Percentiles rank a stretch among this genome's conserved stretches.
Conservation (phyloP, 2,797 vertebrate species). For the Rhinichthys osculus region DNA sequence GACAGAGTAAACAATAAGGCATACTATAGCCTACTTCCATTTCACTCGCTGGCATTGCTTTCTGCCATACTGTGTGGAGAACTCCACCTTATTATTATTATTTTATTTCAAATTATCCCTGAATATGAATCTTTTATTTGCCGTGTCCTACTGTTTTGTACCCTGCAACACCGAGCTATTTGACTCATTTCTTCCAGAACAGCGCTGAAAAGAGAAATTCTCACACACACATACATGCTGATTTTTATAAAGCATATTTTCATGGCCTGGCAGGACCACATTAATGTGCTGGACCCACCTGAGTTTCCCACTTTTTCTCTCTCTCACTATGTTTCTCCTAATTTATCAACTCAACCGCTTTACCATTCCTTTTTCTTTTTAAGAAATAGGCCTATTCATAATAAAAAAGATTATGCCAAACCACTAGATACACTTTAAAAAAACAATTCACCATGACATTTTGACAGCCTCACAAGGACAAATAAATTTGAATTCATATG, state of each 20-base stretch:
- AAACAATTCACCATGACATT: constrained; percentile 16
- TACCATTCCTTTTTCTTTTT: not conserved
- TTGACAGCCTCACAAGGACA: not conserved
- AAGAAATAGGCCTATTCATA: not conserved
- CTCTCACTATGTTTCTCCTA: not conserved
- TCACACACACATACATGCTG: not conserved
- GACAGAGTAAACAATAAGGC: constrained; percentile 30
- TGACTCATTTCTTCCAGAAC: constrained; percentile 1
- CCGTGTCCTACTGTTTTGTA: not conserved
- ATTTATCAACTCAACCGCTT: not conserved
- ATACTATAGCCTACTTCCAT: constrained; percentile 5
- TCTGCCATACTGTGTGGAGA: constrained; percentile 9
- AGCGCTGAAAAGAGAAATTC: not conserved
- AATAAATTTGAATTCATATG: too few species aligned
- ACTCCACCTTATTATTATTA: constrained; percentile 38
- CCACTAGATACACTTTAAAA: too few species aligned
- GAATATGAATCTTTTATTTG: constrained; percentile 44
- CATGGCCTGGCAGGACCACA: not conserved
- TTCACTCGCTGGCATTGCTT: constrained; percentile 2
- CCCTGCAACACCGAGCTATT: constrained; percentile 18
- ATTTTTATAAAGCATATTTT: constrained; percentile 16
- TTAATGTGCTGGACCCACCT: not conserved
- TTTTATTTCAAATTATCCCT: constrained; percentile 38
- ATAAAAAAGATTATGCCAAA: not conserved
- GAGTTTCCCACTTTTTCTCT: constrained; percentile 3